A percentile compares a stretch with the other conserved stretches of the same genome.
Evolutionary conservation across 53 echinoderm and acorn worm species (phyloP).

Genomic region (Zoroaster sp.): DNA sequence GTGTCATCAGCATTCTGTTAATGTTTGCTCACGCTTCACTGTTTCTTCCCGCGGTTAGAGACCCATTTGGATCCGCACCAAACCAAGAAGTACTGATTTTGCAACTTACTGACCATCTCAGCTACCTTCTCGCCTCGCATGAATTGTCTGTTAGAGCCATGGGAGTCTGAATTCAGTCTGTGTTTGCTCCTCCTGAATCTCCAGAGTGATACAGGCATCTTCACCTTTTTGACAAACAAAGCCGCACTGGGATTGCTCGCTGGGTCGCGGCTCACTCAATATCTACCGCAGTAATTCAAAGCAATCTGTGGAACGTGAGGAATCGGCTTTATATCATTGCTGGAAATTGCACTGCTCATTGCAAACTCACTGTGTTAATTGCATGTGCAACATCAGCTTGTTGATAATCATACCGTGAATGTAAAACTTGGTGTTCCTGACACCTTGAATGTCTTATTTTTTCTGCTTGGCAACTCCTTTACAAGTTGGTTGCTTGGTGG

Average conservation of each 20-base stretch:
- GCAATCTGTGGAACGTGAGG: constrained; percentile 33
- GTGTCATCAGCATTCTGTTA: constrained; percentile 5
- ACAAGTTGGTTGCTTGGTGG: constrained; percentile 71
- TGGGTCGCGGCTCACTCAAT: constrained; percentile 39
- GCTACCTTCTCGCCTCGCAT: constrained; percentile 59
- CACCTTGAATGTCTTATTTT: constrained; percentile 60
- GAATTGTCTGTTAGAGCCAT: constrained; percentile 64
- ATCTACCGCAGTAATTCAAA: constrained; percentile 56
- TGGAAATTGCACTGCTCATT: constrained; percentile 53
- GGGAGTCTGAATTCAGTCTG: constrained; percentile 79
- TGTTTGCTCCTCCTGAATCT: constrained; percentile 68
- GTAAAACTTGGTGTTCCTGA: constrained; percentile 60
- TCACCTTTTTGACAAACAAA: constrained; percentile 40
- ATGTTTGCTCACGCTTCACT: constrained; percentile 31
- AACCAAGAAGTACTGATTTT: constrained; percentile 40
- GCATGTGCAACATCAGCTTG: constrained; percentile 32
- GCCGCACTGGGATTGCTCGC: constrained; percentile 40
- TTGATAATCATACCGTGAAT: constrained; percentile 12
- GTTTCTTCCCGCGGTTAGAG: constrained; percentile 36
- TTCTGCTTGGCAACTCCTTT: constrained; percentile 64
- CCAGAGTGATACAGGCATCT: constrained; percentile 55
- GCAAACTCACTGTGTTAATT: constrained; percentile 17
- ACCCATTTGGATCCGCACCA: constrained; percentile 65
- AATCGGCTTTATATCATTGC: constrained; percentile 26
- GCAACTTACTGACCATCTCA: constrained; percentile 63